These are phyloP conservation scores for Gobio occitaniae DNA, from an alignment of 2,797 vertebrate species.

Conservation along the genomic window DNA sequence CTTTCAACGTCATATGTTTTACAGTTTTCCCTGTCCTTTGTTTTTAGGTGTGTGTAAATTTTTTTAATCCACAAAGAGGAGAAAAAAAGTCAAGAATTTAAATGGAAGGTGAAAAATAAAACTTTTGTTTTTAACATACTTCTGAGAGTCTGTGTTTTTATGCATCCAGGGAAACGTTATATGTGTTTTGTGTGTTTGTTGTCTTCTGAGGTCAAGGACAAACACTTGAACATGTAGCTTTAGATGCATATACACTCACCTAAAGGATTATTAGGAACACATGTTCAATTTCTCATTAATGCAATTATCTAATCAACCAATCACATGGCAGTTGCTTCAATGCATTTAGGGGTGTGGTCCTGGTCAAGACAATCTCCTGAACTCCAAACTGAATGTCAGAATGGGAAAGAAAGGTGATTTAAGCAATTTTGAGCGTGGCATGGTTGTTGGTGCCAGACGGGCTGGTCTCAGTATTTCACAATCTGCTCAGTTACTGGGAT, in stretches of 20 bases:
- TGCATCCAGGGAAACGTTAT: neutral
- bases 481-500: no score
- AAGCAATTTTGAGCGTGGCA: no score
- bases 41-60: slow-evolving; percentile 56
- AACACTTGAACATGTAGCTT: neutral
- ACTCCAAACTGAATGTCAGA: no score
- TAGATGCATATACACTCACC: neutral
- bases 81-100: slow-evolving; percentile 72
- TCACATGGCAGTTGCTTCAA: no score
- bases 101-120: slow-evolving; percentile 74
- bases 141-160: slow-evolving; percentile 64
- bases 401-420: no score
- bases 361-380: no score
- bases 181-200: neutral
- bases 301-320: no score
- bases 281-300: no score
- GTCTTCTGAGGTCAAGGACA: slow-evolving; percentile 12
- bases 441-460: no score
- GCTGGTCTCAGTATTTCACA: no score
- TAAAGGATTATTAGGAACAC: no score
- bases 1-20: slow-evolving; percentile 63
- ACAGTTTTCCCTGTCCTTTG: slow-evolving; percentile 66
- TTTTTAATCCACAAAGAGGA: slow-evolving; percentile 74
- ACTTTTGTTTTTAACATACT: slow-evolving; percentile 80
- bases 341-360: no score